Evolutionary conservation across 2,113 vertebrate genomes (phyloP).

Genomic region (Corythoichthys haematopterus): DNA sequence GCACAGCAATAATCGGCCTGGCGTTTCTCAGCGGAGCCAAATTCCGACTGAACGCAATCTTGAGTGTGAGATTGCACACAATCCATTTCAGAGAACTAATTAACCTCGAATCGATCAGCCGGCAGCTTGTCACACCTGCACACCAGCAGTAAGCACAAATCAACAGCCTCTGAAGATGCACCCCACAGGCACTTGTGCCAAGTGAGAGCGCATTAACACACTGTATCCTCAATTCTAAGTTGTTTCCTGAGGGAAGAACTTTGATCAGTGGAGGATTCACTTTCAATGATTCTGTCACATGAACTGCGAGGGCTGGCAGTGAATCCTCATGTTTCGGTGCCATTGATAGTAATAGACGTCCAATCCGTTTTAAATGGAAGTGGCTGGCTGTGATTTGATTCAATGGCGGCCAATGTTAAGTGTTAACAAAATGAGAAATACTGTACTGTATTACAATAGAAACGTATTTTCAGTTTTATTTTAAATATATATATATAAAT

Average conservation of each 20-base stretch:
- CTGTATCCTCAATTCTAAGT: background rate
- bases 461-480: too few species aligned
- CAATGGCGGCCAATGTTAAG: too few species aligned
- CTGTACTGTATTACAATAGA: too few species aligned
- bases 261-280: background rate
- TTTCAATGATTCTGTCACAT: background rate
- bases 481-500: too few species aligned
- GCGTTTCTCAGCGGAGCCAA: background rate
- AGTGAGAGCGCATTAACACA: background rate
- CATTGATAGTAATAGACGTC: too few species aligned
- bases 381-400: too few species aligned
- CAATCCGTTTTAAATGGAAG: too few species aligned
- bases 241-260: background rate
- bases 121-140: constrained; percentile 34
- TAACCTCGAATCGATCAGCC: constrained; percentile 43
- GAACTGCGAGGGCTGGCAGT: too few species aligned
- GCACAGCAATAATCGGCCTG: background rate
- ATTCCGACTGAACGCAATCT: background rate
- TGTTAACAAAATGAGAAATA: too few species aligned
- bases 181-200: background rate
- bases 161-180: background rate
- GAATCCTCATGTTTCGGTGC: too few species aligned
- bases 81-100: constrained; percentile 45
- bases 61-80: constrained; percentile 19
- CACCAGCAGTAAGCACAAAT: background rate